Conservation (phyloP, 2,888 invertebrate genomes). For the Fragum whitleyi region DNA sequence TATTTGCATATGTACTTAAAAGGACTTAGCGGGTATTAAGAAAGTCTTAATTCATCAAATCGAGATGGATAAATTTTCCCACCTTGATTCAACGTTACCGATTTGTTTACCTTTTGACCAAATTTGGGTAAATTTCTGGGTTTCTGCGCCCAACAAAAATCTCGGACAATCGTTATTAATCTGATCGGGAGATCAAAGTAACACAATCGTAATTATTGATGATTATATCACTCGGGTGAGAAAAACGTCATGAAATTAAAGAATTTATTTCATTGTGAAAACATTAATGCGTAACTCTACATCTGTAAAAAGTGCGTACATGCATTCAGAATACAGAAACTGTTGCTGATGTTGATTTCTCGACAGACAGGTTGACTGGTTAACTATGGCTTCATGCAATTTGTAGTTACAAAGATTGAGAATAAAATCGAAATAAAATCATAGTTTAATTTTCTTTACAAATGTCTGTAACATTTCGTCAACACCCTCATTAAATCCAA, state of each 20-base stretch:
- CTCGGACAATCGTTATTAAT: slow-evolving; percentile 5
- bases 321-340: too few relatives aligned
- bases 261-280: not conserved
- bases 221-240: slow-evolving; percentile 10
- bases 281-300: too few relatives aligned
- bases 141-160: slow-evolving; percentile 9
- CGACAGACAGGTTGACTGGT: too few relatives aligned
- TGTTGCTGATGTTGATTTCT: too few relatives aligned
- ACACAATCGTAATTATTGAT: not conserved
- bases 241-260: not conserved
- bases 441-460: too few relatives aligned
- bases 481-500: too few relatives aligned
- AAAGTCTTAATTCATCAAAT: slow-evolving; percentile 26
- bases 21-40: slow-evolving; percentile 27
- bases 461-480: too few relatives aligned
- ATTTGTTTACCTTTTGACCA: not conserved
- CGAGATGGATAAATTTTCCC: slow-evolving; percentile 7
- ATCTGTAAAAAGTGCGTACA: too few relatives aligned
- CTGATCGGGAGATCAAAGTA: slow-evolving; percentile 10
- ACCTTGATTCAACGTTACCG: slow-evolving; percentile 2
- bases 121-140: slow-evolving; percentile 13
- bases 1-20: slow-evolving; percentile 32
- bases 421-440: too few relatives aligned
- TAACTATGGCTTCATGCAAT: too few relatives aligned
- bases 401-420: too few relatives aligned